Evolutionary conservation across 2,797 vertebrate species (phyloP), one percentile per base, ranked within the genome.

Genomic region (Natrix natrix): DNA sequence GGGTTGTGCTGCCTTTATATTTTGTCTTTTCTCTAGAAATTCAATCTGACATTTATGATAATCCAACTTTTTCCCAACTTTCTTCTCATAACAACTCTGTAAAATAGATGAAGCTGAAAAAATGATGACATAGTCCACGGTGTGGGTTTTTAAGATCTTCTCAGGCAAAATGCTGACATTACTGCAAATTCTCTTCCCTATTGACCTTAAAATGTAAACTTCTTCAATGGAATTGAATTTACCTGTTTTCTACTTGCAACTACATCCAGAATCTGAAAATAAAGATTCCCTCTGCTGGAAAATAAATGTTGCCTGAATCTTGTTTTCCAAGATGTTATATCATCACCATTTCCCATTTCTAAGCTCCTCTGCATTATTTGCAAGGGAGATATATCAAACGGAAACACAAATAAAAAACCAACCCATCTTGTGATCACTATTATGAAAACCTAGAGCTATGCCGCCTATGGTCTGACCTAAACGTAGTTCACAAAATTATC

Each of bases 331-430:
- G 52, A 66, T 17, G 5, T 55, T 52, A n/a, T 32, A 12, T 69
- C 63, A 37, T 48, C 20, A 61, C 3, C 2, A 61, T 43, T 20
- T 22, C 86, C 91, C 74, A 87, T 63, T 88, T 89, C 94, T 95
- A 94, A 95, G 93, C 16, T 37, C 78, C 87, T 43, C 8, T 43
- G 10, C 2, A 52, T 7, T 0, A 86, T 92, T 5, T 91, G 56
- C 22, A 63, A 93, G 61, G 0, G 88, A 83, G 94, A 94, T 91
- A 86, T 95, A 92, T n/a, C 10, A 55, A 43, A 87, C 3, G 4
- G 12, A 28, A 28, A 91, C 17, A 60, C 7, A 54, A 32, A 54
- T 7, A 60, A n/a, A 32, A 69, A 69, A 3, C 6, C 69, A 7
- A 37, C 69, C 16, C 16, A 37, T 74, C 2, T 74, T 74, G 54